phyloP scores from a whole-genome alignment of 2,888 invertebrate genomes.

The Pterobdella sp. region DNA sequence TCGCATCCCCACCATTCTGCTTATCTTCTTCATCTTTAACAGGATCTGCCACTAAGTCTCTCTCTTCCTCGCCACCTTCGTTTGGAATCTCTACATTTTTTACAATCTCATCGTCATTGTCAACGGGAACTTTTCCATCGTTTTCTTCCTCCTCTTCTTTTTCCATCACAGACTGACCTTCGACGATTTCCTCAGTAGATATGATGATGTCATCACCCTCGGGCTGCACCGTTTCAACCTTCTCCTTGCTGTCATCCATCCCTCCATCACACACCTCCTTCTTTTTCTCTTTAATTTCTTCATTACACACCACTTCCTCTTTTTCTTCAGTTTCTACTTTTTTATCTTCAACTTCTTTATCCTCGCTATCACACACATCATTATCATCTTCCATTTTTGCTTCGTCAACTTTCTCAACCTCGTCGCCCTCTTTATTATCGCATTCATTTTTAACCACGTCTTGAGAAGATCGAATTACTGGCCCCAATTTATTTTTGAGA shows the following conservation, averaged over 20 bases:
- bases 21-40: neutral
- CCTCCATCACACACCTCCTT: slow-evolving; percentile 3
- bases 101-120: neutral
- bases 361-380: neutral
- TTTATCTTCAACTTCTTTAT: slow-evolving; percentile 58
- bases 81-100: neutral
- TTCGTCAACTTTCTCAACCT: neutral
- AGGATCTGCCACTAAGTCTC: neutral
- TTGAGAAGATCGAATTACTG: neutral
- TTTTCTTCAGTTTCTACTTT: slow-evolving; percentile 41
- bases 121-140: neutral
- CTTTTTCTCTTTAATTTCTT: slow-evolving; percentile 3
- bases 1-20: neutral
- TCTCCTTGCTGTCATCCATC: neutral
- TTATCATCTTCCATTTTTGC: neutral
- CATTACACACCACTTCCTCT: neutral
- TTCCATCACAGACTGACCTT: slow-evolving; percentile 5
- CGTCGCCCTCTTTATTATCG: neutral
- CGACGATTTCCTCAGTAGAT: slow-evolving; percentile 25
- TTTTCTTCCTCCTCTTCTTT: slow-evolving; percentile 13
- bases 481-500: neutral
- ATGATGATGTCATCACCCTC: slow-evolving; percentile 19
- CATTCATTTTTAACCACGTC: neutral
- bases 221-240: neutral
- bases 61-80: neutral